These are phyloP conservation scores for Petrolisthes cinctipes DNA, from an alignment of 2,888 invertebrate genomes.

Conservation along the genomic window DNA sequence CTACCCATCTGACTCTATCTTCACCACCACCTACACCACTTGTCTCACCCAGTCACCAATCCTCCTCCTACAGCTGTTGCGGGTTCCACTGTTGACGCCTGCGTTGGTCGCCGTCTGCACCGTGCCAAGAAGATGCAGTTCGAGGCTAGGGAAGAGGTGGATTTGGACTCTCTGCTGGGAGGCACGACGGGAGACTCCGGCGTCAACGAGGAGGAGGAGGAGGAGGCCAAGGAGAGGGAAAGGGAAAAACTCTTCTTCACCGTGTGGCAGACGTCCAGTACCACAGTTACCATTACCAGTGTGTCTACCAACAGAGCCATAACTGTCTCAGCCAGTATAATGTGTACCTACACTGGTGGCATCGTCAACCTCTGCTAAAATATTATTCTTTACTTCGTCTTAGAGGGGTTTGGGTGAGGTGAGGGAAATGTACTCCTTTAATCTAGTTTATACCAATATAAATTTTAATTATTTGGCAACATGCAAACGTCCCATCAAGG, in stretches of 20 bases:
- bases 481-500: no score
- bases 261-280: conserved; percentile 51
- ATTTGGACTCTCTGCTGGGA: background rate
- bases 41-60: background rate
- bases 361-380: background rate
- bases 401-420: background rate
- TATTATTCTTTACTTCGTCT: background rate
- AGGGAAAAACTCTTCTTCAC: conserved; percentile 41
- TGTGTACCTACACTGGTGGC: conserved; percentile 44
- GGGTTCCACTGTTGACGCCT: background rate
- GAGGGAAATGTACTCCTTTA: no score
- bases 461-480: no score
- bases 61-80: background rate
- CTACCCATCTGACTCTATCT: background rate
- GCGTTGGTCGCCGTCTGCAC: conserved; percentile 10
- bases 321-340: conserved; percentile 45
- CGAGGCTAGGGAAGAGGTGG: background rate
- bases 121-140: background rate
- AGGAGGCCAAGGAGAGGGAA: background rate
- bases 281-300: conserved; percentile 56
- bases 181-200: background rate
- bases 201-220: background rate
- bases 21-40: background rate
- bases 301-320: conserved; percentile 52
- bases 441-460: no score